These are phyloP conservation scores for Natrix natrix DNA, from an alignment of 2,797 vertebrate species.

Conservation along the genomic window DNA sequence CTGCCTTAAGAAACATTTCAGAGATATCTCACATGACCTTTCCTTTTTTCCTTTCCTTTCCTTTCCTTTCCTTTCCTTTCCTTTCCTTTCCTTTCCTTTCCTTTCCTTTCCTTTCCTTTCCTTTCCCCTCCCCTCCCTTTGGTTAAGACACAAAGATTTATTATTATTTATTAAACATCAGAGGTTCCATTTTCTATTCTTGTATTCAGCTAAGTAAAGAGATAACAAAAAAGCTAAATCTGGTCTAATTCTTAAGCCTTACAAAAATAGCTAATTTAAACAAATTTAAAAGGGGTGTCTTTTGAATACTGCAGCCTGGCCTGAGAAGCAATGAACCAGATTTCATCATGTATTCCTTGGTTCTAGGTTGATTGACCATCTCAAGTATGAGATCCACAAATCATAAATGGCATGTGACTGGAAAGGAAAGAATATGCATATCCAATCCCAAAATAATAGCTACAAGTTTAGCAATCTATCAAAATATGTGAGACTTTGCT, in stretches of 20 bases:
- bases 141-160: background rate
- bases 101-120: no score
- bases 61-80: no score
- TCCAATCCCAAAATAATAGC: background rate
- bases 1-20: background rate
- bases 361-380: background rate
- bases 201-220: background rate
- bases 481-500: background rate
- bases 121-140: background rate
- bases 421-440: background rate
- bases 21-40: background rate
- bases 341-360: background rate
- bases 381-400: background rate
- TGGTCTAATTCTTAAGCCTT: background rate
- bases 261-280: background rate
- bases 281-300: background rate
- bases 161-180: background rate
- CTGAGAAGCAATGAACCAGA: background rate
- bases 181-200: background rate
- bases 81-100: background rate
- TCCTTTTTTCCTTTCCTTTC: background rate
- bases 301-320: background rate
- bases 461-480: background rate
- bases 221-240: background rate
- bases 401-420: background rate